Evolutionary conservation across 2,888 invertebrate genomes (phyloP).

Genomic region (Hyposoter dolosus): DNA sequence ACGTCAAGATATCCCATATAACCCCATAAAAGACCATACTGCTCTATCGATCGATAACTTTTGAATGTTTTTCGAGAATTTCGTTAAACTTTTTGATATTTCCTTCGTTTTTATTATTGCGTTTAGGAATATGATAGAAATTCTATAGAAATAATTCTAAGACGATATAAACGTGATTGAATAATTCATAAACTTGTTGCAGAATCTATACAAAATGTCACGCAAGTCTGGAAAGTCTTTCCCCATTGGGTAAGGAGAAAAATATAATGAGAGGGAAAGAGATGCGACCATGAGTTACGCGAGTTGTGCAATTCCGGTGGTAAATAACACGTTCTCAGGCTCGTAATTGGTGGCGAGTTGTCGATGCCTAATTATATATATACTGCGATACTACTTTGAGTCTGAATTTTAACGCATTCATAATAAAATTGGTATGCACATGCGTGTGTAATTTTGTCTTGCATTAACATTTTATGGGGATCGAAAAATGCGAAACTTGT

Average conservation of each 20-base stretch:
- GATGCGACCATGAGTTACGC: slow-evolving; percentile 58
- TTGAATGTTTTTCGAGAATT: too few relatives aligned
- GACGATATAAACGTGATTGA: not conserved
- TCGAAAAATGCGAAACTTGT: slow-evolving; percentile 6
- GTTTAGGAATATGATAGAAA: not conserved
- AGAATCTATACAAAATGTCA: slow-evolving; percentile 19
- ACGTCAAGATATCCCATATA: too few relatives aligned
- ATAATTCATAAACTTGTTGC: slow-evolving; percentile 2
- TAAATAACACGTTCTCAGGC: slow-evolving; percentile 47
- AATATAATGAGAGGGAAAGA: slow-evolving; percentile 27
- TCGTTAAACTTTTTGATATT: not conserved
- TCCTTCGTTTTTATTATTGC: not conserved
- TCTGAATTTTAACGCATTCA: slow-evolving; percentile 32
- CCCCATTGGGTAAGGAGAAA: not conserved
- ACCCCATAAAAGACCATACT: too few relatives aligned
- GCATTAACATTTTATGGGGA: not conserved
- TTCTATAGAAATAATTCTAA: slow-evolving; percentile 10
- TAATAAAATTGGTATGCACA: slow-evolving; percentile 2
- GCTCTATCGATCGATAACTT: too few relatives aligned
- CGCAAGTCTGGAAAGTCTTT: slow-evolving; percentile 43
- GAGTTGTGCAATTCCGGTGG: slow-evolving; percentile 55
- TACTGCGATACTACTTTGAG: slow-evolving; percentile 2
- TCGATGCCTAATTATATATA: slow-evolving; percentile 47
- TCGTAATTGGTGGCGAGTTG: slow-evolving; percentile 24
- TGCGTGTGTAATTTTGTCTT: slow-evolving; percentile 1